Base-by-base conservation (phyloP, 2,888 invertebrate species). In the Embidobia sp. region DNA sequence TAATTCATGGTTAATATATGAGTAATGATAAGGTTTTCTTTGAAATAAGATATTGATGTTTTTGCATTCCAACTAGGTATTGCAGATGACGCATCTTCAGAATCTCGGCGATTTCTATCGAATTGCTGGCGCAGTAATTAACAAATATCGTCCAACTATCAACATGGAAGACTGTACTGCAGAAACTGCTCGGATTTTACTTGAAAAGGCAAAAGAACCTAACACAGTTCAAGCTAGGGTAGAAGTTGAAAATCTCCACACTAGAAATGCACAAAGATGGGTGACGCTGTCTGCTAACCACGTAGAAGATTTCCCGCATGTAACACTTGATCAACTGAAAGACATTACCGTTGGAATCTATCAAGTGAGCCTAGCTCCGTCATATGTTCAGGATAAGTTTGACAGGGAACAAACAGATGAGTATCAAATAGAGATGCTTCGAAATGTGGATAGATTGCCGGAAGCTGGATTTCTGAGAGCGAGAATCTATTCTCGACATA, bases 221-320 rank as follows among this genome's bases (percentile, higher is more conserved):
- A 79, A 79, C 44, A 31, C 46, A 7, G 51, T 79, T 8, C 67
- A 76, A 49, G 73, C 57, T 7, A 13, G 53, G 13, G 67, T 78
- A n/a, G 57, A 67, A 63, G 35, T 26, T 8, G 75, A 78, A 27
- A 73, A 70, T 27, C 57, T 79, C 4, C 16, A 51, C 3, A 64
- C 55, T 6, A 55, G 61, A 37, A 77, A 74, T 59, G 69, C 48
- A 16, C 67, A 51, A 40, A 49, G 53, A 72, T 76, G 70, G 64
- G 27, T 67, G 6, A 10, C 6, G 1, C 48, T 76, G 33, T 26
- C 37, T 29, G 33, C 31, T 4, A 27, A 72, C 15, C 51, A 75
- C 15, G 22, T 78, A 15, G 18, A 31, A 11, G 73, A 69, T 55
- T 61, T 77, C 31, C 72, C 72, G 16, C 27, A 31, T 15, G 10